phyloP scores from a whole-genome alignment of 1,140 invertebrate genomes.

The Zaprionus camerounensis region DNA sequence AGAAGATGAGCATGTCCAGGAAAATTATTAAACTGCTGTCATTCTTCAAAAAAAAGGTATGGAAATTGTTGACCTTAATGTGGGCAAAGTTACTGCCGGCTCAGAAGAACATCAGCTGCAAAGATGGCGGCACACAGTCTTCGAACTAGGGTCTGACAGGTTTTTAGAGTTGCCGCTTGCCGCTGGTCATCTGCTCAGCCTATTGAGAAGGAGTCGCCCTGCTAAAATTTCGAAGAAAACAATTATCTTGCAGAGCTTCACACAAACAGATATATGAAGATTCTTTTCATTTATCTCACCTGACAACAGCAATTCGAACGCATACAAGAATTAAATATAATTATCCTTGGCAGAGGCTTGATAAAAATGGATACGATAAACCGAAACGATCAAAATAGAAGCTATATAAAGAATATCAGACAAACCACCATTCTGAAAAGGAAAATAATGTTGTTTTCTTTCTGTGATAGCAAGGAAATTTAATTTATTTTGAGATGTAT shows the following conservation, averaged over 20 bases:
- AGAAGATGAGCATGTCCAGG: neutral
- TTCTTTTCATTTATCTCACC: slow-evolving; percentile 4
- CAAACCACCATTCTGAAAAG: neutral
- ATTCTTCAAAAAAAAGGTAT: neutral
- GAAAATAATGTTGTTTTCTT: neutral
- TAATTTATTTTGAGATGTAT: neutral
- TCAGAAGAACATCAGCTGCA: neutral
- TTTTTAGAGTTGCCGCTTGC: neutral
- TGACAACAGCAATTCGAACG: neutral
- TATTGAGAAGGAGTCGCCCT: neutral
- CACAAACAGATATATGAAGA: neutral
- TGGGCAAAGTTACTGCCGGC: neutral
- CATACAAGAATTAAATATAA: neutral
- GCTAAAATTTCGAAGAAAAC: slow-evolving; percentile 3
- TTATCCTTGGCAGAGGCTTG: neutral
- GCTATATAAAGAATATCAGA: neutral
- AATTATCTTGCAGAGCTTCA: neutral
- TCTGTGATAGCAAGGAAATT: neutral
- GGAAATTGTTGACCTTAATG: neutral
- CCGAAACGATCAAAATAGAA: neutral
- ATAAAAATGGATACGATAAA: neutral
- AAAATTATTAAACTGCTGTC: neutral
- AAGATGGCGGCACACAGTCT: neutral
- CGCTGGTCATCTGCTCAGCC: neutral
- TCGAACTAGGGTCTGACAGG: neutral